Conservation (phyloP, 2,888 invertebrate genomes). For the Iphiclides podalirius region DNA sequence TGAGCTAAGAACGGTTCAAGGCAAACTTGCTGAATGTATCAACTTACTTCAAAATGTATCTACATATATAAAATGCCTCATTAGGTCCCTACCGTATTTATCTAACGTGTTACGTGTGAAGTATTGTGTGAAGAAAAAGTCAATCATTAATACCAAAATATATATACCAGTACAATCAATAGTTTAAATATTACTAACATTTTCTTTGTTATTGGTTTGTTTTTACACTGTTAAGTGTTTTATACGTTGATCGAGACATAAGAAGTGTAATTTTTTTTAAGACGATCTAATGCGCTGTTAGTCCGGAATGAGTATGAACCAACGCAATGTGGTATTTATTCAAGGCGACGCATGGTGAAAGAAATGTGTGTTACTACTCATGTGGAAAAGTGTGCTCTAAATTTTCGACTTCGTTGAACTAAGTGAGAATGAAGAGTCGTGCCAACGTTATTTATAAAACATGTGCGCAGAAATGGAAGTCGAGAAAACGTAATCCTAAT, state of each 20-base stretch:
- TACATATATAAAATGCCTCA: constrained; percentile 32
- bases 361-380: constrained; percentile 2
- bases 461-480: background rate
- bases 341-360: background rate
- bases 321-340: background rate
- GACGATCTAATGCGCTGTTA: background rate
- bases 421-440: background rate
- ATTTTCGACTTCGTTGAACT: constrained; percentile 1
- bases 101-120: background rate
- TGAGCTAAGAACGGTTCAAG: constrained; percentile 60
- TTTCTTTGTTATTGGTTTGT: background rate
- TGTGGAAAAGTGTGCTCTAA: background rate
- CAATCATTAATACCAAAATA: too few species aligned
- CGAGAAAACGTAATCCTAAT: too few species aligned
- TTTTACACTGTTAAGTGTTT: constrained; percentile 3
- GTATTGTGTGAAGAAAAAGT: too few species aligned
- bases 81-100: constrained; percentile 25
- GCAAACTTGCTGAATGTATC: constrained; percentile 50
- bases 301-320: background rate
- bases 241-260: constrained; percentile 2
- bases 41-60: constrained; percentile 29
- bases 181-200: constrained; percentile 1
- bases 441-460: background rate
- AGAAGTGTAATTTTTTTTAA: background rate
- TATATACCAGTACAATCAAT: background rate